Percentiles rank a stretch among this genome's conserved stretches.
Evolutionary conservation across 2,797 vertebrate genomes (phyloP).

Genomic region (Valencia hispanica): DNA sequence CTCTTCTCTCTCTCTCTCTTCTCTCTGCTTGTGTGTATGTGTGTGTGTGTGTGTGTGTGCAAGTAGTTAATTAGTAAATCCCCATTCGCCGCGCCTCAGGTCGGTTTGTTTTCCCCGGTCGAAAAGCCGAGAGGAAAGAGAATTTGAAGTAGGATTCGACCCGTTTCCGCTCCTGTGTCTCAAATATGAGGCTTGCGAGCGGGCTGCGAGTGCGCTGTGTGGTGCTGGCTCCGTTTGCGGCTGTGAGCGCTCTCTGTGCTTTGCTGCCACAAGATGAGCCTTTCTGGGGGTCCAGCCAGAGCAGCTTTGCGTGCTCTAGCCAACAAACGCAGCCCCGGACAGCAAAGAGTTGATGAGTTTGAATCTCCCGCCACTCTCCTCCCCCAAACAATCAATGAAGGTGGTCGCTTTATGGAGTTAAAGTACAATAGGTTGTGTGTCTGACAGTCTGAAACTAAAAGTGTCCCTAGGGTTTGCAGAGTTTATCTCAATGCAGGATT

Average conservation of each 20-base stretch:
- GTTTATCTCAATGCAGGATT: background rate
- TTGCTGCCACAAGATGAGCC: conserved; percentile 48
- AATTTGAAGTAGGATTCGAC: conserved; percentile 91
- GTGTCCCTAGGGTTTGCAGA: too few relatives aligned
- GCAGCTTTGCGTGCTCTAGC: conserved; percentile 14
- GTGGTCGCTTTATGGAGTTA: conserved; percentile 10
- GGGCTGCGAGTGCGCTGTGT: conserved; percentile 40
- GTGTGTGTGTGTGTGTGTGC: conserved; percentile 61
- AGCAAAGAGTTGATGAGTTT: conserved; percentile 37
- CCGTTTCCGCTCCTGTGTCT: conserved; percentile 88
- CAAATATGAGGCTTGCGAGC: conserved; percentile 79
- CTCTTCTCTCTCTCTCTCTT: conserved; percentile 3
- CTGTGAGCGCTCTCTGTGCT: conserved; percentile 34
- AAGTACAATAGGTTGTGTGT: background rate
- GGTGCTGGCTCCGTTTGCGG: conserved; percentile 30
- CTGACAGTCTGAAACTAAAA: conserved; percentile 8
- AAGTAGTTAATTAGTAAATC: conserved; percentile 89
- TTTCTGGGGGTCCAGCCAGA: conserved; percentile 30
- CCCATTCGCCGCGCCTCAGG: conserved; percentile 86
- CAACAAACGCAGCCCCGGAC: background rate
- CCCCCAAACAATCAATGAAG: conserved; percentile 10
- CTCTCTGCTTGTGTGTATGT: conserved; percentile 10
- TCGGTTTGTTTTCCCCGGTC: conserved; percentile 89
- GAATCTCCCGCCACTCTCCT: background rate
- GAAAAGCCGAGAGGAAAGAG: conserved; percentile 89